Base-by-base conservation (phyloP, 2,113 vertebrate species). In the Corvus moneduloides region DNA sequence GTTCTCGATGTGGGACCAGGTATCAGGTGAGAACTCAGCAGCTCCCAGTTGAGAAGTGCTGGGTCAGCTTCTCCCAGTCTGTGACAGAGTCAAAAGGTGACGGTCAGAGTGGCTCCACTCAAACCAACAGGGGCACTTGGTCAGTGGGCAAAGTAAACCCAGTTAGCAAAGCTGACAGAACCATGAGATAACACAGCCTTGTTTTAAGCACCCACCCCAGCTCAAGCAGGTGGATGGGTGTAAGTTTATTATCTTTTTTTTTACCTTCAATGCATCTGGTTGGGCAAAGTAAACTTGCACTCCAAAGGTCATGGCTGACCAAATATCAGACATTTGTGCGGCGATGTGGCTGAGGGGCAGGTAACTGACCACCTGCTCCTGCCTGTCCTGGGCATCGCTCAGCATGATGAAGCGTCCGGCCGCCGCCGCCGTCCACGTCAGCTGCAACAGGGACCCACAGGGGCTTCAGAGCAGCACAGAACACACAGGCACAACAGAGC, bases 271-370 rank as follows among this genome's bases (percentile, higher is more conserved):
- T 1, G 99, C 99, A 1, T 99, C 99, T 0, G 99, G 98, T 30
- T 99, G 98, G 33, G 99, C 99, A 13, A 99, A 99, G 98, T 98
- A 97, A 0, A 97, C 97, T 8, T 97, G 89, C 2, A 95, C 98
- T 11, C 99, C 99, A 0, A 98, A 96, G 32, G 81, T 97, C 83
- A 99, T 97, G 20, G 98, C 81, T 11, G 98, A 35, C 99, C 99
- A 99, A n/a, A 99, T 97, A 67, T 99, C 99, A 2, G 98, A 90
- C 98, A 99, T 99, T 94, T 99, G 99, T 0, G 99, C 98, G 0
- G 99, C 98, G 2, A 99, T 87, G 90, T 99, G 99, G 80, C 99
- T 99, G 84, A 99, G 99, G 3, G 99, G 99, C 58, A 99, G 98
- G 92, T 99, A 99, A 94, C 99, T 99, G 93, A 99, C 95, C 86